A percentile compares a stretch with the other conserved stretches of the same genome.
Evolutionary conservation across 1,140 invertebrate genomes (phyloP).

Genomic region (Macrobrachium rosenbergii): DNA sequence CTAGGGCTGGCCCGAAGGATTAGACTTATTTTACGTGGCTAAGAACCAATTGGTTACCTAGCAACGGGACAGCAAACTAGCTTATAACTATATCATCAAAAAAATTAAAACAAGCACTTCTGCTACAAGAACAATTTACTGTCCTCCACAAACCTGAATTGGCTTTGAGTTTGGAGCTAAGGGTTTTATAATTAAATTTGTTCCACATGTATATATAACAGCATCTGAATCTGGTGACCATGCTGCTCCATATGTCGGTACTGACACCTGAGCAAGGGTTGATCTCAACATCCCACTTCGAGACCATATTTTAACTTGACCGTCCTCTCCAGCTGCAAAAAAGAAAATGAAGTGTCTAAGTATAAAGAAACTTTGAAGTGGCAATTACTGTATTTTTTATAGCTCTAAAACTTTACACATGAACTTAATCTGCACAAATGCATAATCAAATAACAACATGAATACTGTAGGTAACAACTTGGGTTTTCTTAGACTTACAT

Average conservation of each 20-base stretch:
- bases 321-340: slow-evolving; percentile 92
- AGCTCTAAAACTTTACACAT: background rate
- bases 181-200: slow-evolving; percentile 89
- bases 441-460: too few species aligned
- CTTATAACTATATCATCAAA: background rate
- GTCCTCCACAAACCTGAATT: slow-evolving; percentile 66
- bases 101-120: background rate
- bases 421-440: too few species aligned
- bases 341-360: background rate
- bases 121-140: background rate
- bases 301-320: slow-evolving; percentile 96
- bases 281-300: slow-evolving; percentile 94
- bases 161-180: slow-evolving; percentile 90
- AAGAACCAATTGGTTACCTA: too few species aligned
- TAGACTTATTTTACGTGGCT: too few species aligned
- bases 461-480: too few species aligned
- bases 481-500: too few species aligned
- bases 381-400: background rate
- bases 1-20: too few species aligned
- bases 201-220: slow-evolving; percentile 88
- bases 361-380: background rate
- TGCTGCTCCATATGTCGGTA: slow-evolving; percentile 83
- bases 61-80: background rate
- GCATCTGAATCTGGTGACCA: slow-evolving; percentile 90
- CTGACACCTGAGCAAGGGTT: slow-evolving; percentile 85